Base-by-base conservation (phyloP, 2,888 invertebrate genomes). In the Caenorhabditis japonica region DNA sequence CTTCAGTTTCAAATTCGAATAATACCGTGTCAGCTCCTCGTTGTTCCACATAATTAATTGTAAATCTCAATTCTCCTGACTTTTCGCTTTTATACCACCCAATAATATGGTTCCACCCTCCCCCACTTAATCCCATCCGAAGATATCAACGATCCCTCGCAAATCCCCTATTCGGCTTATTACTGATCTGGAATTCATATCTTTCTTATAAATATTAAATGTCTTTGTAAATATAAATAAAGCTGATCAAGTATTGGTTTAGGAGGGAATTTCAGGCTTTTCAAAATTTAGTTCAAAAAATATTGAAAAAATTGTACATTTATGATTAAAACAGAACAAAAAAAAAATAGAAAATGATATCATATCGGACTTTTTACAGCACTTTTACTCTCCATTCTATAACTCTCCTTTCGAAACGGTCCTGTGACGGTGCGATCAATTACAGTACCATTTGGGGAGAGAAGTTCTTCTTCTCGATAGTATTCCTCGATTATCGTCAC, bases 401-500 rank as follows among this genome's bases (percentile, higher is more conserved):
- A 30, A 13, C 47, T 49, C 46, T 64, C 49, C n/a, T 47, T 55
- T 7, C 64, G 39, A 13, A 64, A 64, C 25, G 72, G 72, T 25
- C 60, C 59, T 4, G 34, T 43, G 4, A 64, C 44, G 13, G 41
- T 38, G 1, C 72, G 72, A 13, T 53, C 39, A 30, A 72, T 53
- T 8, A 72, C 43, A 7, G 72, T 47, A 13, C 72, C 72, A 36
- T 60, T 72, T 33, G 72, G 72, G 13, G 59, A 60, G 15, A 72
- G 43, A 13, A 72, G 58, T 23, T 66, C 72, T 51, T 72, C 72
- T 19, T 64, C 66, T 47, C 60, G 21, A 44, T 60, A 72, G 25
- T 72, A 72, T 47, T 72, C 72, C 23, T 72, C 72, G 36, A 58
- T 66, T 21, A 60, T 30, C 10, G 72, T 72, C 27, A 64, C 60